Evolutionary conservation across 1,140 invertebrate genomes (phyloP), one percentile per base, ranked within the genome.

Genomic region (Ruditapes philippinarum): DNA sequence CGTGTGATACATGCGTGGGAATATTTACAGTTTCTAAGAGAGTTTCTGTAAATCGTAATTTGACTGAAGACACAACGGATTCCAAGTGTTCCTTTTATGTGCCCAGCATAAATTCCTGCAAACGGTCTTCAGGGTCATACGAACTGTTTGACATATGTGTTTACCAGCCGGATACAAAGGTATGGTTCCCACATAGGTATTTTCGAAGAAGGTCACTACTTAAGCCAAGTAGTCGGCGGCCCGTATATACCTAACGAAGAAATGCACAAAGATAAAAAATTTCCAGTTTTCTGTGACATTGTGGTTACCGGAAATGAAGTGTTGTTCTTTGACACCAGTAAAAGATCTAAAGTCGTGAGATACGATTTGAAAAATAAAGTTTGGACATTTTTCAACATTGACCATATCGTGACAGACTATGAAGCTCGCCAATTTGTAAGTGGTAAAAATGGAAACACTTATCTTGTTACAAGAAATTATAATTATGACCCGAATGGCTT

Each of bases 21-120:
- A 11, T 65, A n/a, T 65, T 65, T 65, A 65, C 60, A 28, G 28
- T 65, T 65, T 65, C 60, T 7, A 11, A 65, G 60, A 65, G 60
- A 36, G 17, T 9, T 1, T 65, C 3, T 65, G 17, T 65, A 3
- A n/a, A 65, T 9, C 28, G 60, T 31, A 5, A 2, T 1, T 28
- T 5, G 28, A 19, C 11, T 33, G 19, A 65, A 65, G 22, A 65
- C 11, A 36, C 5, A 65, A 28, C 5, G 3, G 60, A 65, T 19
- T 19, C 25, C 4, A 33, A 28, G 5, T 33, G 28, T 36, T 1
- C 25, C 60, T 33, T 33, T 28, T 19, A 4, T 28, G 60, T 31
- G 11, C n/a, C n/a, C n/a, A n/a, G n/a, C n/a, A n/a, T n/a, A n/a
- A n/a, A n/a, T n/a, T 11, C 28, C 1, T 28, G 1, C 5, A 65